These are phyloP conservation scores for Patella pellucida DNA, from an alignment of 2,888 invertebrate genomes.

Conservation along the genomic window DNA sequence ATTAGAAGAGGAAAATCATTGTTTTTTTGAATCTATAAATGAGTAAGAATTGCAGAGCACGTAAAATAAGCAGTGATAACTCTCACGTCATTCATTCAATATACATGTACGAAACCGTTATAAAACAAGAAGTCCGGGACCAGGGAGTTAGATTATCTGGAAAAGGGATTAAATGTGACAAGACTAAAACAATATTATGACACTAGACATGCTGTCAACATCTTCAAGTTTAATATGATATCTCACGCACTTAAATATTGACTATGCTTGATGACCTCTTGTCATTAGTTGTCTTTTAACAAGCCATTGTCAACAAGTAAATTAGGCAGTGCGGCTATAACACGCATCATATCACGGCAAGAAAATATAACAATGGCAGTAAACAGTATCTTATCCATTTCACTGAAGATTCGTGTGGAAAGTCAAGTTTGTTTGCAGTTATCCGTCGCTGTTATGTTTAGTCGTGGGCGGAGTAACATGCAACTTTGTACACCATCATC, in stretches of 20 bases:
- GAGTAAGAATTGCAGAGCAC: background rate
- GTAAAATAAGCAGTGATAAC: constrained; percentile 6
- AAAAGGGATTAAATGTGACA: background rate
- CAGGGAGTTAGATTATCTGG: background rate
- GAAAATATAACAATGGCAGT: constrained; percentile 1
- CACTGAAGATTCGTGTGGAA: background rate
- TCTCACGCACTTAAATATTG: constrained; percentile 6
- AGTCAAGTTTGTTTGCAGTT: background rate
- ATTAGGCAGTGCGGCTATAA: constrained; percentile 6
- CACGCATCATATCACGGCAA: constrained; percentile 9
- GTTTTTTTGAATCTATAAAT: background rate
- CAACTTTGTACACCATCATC: background rate
- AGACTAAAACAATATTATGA: constrained; percentile 10
- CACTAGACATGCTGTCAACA: constrained; percentile 4
- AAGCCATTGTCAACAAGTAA: background rate
- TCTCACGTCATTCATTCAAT: background rate
- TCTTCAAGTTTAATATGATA: constrained; percentile 6
- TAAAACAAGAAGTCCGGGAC: background rate
- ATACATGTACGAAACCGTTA: too few species aligned
- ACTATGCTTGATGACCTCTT: background rate
- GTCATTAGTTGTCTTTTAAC: constrained; percentile 10
- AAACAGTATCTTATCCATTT: constrained; percentile 7
- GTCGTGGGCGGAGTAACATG: constrained; percentile 2
- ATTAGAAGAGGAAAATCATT: background rate
- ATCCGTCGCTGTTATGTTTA: background rate